These are phyloP conservation scores for Willisornis vidua DNA, from an alignment of 2,113 vertebrate genomes.

Conservation along the genomic window DNA sequence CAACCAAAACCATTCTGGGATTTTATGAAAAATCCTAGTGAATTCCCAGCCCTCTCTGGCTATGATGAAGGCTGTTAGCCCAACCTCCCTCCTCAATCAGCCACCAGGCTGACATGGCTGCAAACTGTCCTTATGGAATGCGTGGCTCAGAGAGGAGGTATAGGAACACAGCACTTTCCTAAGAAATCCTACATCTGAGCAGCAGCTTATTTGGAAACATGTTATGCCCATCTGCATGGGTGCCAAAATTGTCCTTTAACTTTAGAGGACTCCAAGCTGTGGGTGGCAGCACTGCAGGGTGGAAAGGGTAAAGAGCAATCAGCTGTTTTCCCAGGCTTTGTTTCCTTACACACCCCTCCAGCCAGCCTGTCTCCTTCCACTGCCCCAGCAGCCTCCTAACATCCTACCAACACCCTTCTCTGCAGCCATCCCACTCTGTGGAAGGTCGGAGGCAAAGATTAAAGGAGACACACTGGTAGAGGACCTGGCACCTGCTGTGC, in stretches of 20 bases:
- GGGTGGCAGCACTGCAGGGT: neutral
- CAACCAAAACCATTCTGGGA: neutral
- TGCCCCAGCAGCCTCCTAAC: neutral
- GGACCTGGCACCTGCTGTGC: neutral
- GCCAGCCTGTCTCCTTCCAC: neutral
- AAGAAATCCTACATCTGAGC: neutral
- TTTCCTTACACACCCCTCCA: neutral
- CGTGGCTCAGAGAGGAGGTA: fast-evolving
- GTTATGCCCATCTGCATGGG: neutral
- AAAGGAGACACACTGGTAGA: neutral
- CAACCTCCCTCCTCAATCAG: neutral
- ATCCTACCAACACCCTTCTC: neutral
- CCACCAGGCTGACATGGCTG: fast-evolving
- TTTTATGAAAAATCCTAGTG: neutral
- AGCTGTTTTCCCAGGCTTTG: neutral
- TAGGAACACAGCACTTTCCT: neutral
- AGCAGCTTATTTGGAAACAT: neutral
- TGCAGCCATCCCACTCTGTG: fast-evolving
- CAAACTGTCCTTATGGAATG: neutral
- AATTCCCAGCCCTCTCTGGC: neutral
- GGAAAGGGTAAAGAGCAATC: neutral
- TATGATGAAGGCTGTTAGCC: neutral
- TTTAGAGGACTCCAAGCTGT: neutral
- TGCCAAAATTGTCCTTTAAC: neutral
- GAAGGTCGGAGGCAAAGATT: neutral